Conservation (phyloP, 2,113 vertebrate genomes). For the Orthochromis malagaraziensis region DNA sequence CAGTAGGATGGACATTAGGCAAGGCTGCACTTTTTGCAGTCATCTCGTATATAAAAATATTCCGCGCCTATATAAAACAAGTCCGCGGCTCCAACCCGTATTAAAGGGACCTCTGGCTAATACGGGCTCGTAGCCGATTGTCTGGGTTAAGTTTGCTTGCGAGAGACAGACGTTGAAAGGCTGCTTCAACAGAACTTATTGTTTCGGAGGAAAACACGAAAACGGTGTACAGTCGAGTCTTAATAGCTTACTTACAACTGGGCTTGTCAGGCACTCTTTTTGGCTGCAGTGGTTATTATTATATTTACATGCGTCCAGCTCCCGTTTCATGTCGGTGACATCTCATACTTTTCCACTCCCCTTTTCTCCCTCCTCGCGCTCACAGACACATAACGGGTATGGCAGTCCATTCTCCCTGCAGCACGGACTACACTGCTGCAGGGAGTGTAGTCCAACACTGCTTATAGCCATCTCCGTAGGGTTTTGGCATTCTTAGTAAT, state of each 20-base stretch:
- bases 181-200: not conserved
- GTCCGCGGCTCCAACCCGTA: accelerated
- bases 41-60: not conserved
- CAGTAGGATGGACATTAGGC: not conserved
- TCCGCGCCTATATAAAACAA: not conserved
- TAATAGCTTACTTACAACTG: not conserved
- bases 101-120: not conserved
- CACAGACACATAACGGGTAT: not conserved
- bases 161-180: not conserved
- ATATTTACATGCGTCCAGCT: not conserved
- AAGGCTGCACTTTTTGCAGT: not conserved
- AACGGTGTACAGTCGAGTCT: not conserved
- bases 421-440: not conserved
- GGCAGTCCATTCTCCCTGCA: not conserved
- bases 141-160: not conserved
- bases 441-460: not conserved
- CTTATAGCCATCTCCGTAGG: not conserved
- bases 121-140: not conserved
- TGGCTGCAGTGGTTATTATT: not conserved
- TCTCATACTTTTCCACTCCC: not conserved
- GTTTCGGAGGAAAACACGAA: not conserved
- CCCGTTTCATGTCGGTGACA: not conserved
- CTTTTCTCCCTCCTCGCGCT: not conserved
- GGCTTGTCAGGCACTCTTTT: not conserved
- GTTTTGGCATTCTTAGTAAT: not conserved